phyloP scores from a whole-genome alignment of 2,888 invertebrate genomes.

The Molanna angustata region DNA sequence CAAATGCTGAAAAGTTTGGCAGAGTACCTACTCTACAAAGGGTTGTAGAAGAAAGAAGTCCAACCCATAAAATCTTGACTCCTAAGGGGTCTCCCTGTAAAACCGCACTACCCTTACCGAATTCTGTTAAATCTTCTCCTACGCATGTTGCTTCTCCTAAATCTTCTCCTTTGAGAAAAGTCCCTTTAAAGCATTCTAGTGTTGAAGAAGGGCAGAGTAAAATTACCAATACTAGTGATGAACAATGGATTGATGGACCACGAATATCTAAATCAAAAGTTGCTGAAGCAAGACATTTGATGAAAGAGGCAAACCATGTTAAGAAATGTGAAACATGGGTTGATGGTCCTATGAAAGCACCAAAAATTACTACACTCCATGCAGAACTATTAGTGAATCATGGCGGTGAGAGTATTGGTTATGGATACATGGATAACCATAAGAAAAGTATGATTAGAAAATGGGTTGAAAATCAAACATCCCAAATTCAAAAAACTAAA shows the following conservation, averaged over 20 bases:
- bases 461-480: constrained; percentile 90
- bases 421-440: constrained; percentile 89
- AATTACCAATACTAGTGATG: constrained; percentile 61
- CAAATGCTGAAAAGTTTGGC: constrained; percentile 60
- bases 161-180: constrained; percentile 56
- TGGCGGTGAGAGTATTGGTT: constrained; percentile 58
- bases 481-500: constrained; percentile 71
- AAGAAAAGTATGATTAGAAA: constrained; percentile 91
- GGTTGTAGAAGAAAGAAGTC: constrained; percentile 60
- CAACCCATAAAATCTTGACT: constrained; percentile 57
- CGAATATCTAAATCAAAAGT: constrained; percentile 80
- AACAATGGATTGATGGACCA: constrained; percentile 97
- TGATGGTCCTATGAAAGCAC: constrained; percentile 84
- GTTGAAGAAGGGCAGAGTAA: constrained; percentile 44
- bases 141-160: constrained; percentile 54
- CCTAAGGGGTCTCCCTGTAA: constrained; percentile 56
- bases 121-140: constrained; percentile 52
- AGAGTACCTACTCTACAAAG: constrained; percentile 52
- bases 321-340: constrained; percentile 93
- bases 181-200: constrained; percentile 41
- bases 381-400: constrained; percentile 48
- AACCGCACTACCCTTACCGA: constrained; percentile 39
- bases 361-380: constrained; percentile 55
- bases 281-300: constrained; percentile 75
- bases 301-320: constrained; percentile 71